These are phyloP conservation scores for Temnothorax longispinosus DNA, from an alignment of 1,140 invertebrate genomes.

Conservation along the genomic window DNA sequence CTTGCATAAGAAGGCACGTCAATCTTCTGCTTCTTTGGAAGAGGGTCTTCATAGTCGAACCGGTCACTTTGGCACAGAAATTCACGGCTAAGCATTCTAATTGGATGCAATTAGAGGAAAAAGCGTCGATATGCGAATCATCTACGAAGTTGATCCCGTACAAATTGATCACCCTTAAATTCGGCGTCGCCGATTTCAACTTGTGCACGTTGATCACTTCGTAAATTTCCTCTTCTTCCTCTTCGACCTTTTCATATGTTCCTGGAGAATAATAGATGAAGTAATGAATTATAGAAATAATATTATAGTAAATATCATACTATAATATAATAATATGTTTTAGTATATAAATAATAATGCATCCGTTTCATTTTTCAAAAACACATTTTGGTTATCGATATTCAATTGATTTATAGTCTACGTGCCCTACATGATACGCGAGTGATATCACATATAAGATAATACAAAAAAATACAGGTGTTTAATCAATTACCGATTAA, in stretches of 20 bases:
- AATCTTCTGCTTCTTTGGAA: conserved; percentile 97
- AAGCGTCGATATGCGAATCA: conserved; percentile 99
- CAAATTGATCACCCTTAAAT: conserved; percentile 97
- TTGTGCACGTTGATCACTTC: conserved; percentile 99
- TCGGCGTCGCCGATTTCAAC: conserved; percentile 97
- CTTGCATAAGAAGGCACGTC: conserved; percentile 97
- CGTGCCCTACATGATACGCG: background rate
- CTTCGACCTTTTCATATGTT: conserved; percentile 99
- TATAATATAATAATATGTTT: background rate
- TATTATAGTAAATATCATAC: background rate
- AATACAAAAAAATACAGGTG: background rate
- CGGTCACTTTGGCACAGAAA: conserved; percentile 98
- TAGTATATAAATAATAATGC: background rate
- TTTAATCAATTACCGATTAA: conserved; percentile 92
- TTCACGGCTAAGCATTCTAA: conserved; percentile 98
- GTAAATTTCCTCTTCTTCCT: conserved; percentile 99
- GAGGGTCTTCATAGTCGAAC: conserved; percentile 97
- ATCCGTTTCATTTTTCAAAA: background rate
- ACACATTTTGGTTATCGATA: background rate
- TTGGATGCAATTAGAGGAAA: conserved; percentile 97
- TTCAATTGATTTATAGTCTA: background rate
- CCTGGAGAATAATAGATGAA: conserved; percentile 87
- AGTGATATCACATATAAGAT: background rate
- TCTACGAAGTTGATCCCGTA: conserved; percentile 99
- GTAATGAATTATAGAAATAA: background rate